Base-by-base conservation (phyloP, 2,888 invertebrate genomes). In the Megastigmus dorsalis region DNA sequence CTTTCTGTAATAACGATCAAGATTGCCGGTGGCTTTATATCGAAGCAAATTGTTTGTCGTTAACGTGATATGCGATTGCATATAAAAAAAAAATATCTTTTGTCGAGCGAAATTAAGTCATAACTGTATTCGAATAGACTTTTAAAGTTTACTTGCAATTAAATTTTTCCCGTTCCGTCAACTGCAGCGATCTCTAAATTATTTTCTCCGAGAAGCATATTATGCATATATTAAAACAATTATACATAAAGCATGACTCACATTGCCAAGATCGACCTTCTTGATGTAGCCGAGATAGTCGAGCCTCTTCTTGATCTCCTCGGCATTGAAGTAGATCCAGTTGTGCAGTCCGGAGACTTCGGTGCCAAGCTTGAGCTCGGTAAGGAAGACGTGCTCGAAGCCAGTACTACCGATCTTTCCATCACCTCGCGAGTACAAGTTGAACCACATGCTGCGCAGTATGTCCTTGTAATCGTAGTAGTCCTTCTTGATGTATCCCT, bases 321-420 rank as follows among this genome's bases (percentile, higher is more conserved):
- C 93, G 73, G 91, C 91, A 69, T 92, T 91, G 82, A 95, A 96
- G 87, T 95, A 95, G 33, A 97, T 90, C 97, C 97, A 97, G 86
- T 96, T 97, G 87, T 98, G 97, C 78, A 97, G 90, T 7, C 97
- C 97, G 85, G 89, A 93, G 26, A 97, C 92, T 81, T 93, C 93
- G 2, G 80, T 82, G 50, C 92, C 92, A 80, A 93, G 92, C 86
- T 95, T 95, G 0, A 95, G 89, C 90, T 98, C 97, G 0, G 96
- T 94, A 2, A 97, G 91, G 87, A 97, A 97, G 23, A 97, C 93
- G 84, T 98, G 97, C 87, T 98, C 97, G 84, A 97, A 97, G 1
- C 96, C 97, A 43, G 95, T 95, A 81, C 97, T 97, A 74, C 97
- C 95, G 23, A 95, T 91, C 84, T 92, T 92, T 30, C 95, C 94